Conservation (phyloP, 2,113 vertebrate genomes). For the Bufo gargarizans region DNA sequence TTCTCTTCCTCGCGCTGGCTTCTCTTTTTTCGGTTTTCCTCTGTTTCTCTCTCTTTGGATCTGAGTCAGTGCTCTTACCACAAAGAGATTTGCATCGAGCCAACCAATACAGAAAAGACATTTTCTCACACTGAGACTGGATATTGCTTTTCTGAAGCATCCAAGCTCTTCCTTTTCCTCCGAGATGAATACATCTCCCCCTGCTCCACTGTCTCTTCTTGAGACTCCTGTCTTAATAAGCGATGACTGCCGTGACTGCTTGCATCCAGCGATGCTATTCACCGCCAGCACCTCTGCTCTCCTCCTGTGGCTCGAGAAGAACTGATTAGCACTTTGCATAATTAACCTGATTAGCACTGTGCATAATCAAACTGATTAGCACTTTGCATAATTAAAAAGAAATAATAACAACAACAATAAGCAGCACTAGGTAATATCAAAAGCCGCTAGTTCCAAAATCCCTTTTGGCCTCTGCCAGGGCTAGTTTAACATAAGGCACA, state of each 20-base stretch:
- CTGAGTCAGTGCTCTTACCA: conserved; percentile 69
- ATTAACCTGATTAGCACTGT: conserved; percentile 89
- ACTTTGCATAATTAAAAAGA: conserved; percentile 81
- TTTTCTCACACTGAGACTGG: conserved; percentile 68
- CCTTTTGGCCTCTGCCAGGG: conserved; percentile 71
- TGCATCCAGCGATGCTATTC: conserved; percentile 79
- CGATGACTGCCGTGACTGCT: conserved; percentile 82
- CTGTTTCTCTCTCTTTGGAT: conserved; percentile 63
- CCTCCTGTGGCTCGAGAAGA: conserved; percentile 83
- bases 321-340: conserved; percentile 90
- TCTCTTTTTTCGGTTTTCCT: not conserved
- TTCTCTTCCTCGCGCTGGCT: conserved; percentile 64
- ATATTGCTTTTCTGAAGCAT: conserved; percentile 66
- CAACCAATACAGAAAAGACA: conserved; percentile 62
- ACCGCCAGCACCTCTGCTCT: conserved; percentile 83
- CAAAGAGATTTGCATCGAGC: conserved; percentile 69
- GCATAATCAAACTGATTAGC: conserved; percentile 84
- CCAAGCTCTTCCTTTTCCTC: conserved; percentile 50
- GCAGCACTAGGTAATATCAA: conserved; percentile 83
- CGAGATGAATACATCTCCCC: conserved; percentile 67
- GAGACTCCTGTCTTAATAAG: conserved; percentile 76
- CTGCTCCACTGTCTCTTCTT: conserved; percentile 70
- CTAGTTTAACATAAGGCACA: conserved; percentile 66
- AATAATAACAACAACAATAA: conserved; percentile 87
- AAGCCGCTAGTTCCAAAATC: conserved; percentile 75